A percentile compares a stretch with the other conserved stretches of the same genome.
phyloP scores from a whole-genome alignment of 2,113 vertebrate genomes.

The Salvelinus namaycush region DNA sequence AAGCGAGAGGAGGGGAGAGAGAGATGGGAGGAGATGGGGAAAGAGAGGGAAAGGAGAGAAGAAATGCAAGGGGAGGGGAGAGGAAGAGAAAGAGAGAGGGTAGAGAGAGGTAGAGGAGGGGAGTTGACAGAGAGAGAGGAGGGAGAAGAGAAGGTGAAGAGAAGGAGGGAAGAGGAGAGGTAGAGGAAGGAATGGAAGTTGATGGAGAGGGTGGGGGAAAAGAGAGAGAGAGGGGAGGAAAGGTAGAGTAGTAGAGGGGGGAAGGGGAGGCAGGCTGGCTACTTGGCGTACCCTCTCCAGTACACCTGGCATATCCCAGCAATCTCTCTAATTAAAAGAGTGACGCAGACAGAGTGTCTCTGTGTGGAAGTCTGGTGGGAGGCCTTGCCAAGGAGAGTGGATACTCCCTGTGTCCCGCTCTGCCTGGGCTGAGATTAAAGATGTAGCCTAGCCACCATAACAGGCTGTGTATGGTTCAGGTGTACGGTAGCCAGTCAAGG shows the following conservation, averaged over 20 bases:
- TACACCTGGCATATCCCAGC: constrained; percentile 58
- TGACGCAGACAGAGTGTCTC: constrained; percentile 58
- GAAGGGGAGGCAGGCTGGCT: neutral
- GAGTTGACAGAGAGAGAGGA: neutral
- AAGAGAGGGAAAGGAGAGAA: neutral
- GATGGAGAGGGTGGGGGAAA: too few relatives aligned
- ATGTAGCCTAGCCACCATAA: constrained; percentile 55
- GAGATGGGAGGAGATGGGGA: neutral
- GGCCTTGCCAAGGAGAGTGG: constrained; percentile 50
- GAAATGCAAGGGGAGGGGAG: neutral
- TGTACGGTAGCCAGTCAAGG: constrained; percentile 41
- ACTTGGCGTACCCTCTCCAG: constrained; percentile 38
- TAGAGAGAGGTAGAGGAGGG: neutral
- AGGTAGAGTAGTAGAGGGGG: neutral
- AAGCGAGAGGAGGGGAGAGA: neutral
- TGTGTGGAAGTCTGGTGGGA: constrained; percentile 53
- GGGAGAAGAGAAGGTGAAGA: neutral
- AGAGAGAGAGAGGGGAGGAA: neutral
- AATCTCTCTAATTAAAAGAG: constrained; percentile 68
- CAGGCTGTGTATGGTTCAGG: constrained; percentile 67
- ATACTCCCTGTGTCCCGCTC: constrained; percentile 59
- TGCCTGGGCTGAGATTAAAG: constrained; percentile 62
- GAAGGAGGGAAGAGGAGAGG: neutral
- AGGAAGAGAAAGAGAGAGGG: neutral
- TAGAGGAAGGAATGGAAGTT: neutral